phyloP scores from a whole-genome alignment of 2,797 vertebrate genomes.

The Gastrophryne carolinensis region DNA sequence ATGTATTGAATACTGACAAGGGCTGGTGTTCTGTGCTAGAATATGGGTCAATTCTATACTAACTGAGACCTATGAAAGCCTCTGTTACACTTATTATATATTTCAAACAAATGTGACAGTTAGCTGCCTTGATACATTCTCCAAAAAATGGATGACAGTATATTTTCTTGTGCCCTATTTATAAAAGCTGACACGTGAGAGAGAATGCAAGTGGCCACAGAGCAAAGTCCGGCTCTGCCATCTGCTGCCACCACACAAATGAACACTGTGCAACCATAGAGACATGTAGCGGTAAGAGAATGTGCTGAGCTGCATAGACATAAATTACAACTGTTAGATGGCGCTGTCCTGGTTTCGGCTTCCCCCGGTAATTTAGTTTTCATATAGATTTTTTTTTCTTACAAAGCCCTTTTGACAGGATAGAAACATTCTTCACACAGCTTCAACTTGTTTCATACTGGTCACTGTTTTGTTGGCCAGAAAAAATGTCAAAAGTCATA shows the following conservation, averaged over 20 bases:
- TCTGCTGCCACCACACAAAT: constrained; percentile 5
- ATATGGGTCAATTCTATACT: background rate
- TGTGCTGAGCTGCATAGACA: background rate
- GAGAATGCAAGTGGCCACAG: background rate
- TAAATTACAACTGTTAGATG: background rate
- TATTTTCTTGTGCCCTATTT: background rate
- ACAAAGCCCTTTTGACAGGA: background rate
- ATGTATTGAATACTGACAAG: no score
- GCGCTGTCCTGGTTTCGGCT: background rate
- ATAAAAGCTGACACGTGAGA: background rate
- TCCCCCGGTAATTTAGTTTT: background rate
- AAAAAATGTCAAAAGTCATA: background rate
- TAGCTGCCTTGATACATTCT: background rate
- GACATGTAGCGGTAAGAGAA: background rate
- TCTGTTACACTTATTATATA: no score
- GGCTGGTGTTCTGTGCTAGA: background rate
- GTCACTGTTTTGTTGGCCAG: background rate
- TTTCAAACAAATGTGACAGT: background rate
- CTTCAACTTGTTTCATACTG: background rate
- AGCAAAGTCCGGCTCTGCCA: constrained; percentile 9
- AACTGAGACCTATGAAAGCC: background rate
- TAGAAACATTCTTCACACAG: background rate
- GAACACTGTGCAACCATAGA: background rate
- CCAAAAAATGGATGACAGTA: background rate
- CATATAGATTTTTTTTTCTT: background rate